These are phyloP conservation scores for Rhincodon typus DNA, from an alignment of 2,797 vertebrate genomes.

Conservation along the genomic window DNA sequence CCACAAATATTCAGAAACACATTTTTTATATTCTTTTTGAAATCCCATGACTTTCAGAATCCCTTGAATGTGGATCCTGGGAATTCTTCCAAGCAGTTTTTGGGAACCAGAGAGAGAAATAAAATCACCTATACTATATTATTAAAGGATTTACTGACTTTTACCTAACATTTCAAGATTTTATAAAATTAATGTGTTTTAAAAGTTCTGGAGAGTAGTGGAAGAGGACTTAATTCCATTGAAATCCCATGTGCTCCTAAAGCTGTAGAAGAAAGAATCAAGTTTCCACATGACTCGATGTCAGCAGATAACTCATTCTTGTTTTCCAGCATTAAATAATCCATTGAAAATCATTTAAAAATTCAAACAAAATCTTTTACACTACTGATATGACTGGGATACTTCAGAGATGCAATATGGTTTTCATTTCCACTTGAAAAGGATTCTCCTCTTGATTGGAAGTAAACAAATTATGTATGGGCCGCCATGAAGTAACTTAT, in stretches of 20 bases:
- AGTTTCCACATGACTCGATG: not conserved
- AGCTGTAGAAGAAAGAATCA: constrained; percentile 3
- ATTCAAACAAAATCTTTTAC: not conserved
- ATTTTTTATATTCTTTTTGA: not conserved
- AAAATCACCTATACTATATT: not conserved
- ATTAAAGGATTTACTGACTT: constrained; percentile 21
- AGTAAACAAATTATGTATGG: not conserved
- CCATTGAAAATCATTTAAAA: not conserved
- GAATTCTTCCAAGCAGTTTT: not conserved
- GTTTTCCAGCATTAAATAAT: constrained; percentile 4
- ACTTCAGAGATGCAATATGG: not conserved
- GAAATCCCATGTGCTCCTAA: not conserved
- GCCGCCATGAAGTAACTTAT: not conserved
- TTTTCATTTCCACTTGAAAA: not conserved
- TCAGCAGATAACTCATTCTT: not conserved
- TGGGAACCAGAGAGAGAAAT: not conserved
- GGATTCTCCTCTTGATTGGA: not conserved
- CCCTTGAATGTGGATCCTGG: not conserved
- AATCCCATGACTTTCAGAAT: constrained; percentile 1
- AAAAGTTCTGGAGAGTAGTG: too few relatives aligned
- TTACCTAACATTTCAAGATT: not conserved
- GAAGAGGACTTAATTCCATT: too few relatives aligned
- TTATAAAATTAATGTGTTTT: not conserved
- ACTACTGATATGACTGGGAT: not conserved
- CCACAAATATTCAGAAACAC: not conserved